These are phyloP conservation scores for Chaetodon auriga DNA, from an alignment of 2,113 vertebrate species.

Conservation along the genomic window DNA sequence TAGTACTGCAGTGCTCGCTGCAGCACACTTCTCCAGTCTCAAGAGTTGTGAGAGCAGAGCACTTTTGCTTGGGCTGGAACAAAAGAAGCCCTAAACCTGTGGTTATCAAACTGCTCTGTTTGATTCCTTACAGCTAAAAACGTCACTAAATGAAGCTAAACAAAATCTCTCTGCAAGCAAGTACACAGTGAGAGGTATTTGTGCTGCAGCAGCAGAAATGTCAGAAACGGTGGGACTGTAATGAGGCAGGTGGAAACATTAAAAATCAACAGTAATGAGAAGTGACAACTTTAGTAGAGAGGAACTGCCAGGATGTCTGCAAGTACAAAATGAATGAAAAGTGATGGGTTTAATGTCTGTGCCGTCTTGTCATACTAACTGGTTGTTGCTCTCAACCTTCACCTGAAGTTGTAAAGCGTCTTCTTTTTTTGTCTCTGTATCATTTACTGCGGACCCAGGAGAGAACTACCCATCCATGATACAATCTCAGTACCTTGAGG, in stretches of 20 bases:
- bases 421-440: constrained; percentile 15
- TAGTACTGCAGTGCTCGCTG: constrained; percentile 71
- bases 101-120: constrained; percentile 12
- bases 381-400: constrained; percentile 42
- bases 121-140: constrained; percentile 12
- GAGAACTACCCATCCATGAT: constrained; percentile 55
- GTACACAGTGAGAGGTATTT: constrained; percentile 5
- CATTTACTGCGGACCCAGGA: constrained; percentile 33
- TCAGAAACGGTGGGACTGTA: constrained; percentile 14
- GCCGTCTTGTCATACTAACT: constrained; percentile 12
- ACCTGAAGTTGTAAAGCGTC: constrained; percentile 28
- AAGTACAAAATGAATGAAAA: constrained; percentile 45
- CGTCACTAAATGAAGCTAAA: constrained; percentile 3
- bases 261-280: constrained; percentile 61
- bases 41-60: constrained; percentile 29
- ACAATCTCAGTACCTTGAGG: constrained; percentile 59
- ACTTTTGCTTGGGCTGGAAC: constrained; percentile 19
- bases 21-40: constrained; percentile 44
- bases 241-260: constrained; percentile 55
- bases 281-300: constrained; percentile 65
- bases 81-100: constrained; percentile 17
- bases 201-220: constrained; percentile 40
- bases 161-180: constrained; percentile 3
- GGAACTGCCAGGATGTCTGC: constrained; percentile 50
- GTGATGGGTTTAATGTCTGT: constrained; percentile 40